Evolutionary conservation across 2,797 vertebrate genomes (phyloP).

Genomic region (Sternarchorhynchus goeldii): DNA sequence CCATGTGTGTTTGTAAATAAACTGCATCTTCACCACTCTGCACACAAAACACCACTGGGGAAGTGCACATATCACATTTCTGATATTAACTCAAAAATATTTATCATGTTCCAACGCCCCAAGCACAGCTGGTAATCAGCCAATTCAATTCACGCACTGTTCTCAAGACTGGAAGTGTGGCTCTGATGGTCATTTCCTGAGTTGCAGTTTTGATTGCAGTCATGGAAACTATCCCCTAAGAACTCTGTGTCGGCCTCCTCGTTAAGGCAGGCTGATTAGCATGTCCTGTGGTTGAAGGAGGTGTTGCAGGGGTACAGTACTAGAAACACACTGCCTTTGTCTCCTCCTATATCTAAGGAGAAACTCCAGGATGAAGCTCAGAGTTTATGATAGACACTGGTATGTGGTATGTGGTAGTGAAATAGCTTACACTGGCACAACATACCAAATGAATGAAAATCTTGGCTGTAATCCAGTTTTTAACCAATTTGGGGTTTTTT

Average conservation of each 20-base stretch:
- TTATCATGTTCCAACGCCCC: conserved; percentile 15
- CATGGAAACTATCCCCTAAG: conserved; percentile 20
- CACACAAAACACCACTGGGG: background rate
- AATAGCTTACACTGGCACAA: too few relatives aligned
- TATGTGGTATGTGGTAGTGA: background rate
- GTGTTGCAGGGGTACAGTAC: background rate
- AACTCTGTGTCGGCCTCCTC: conserved; percentile 35
- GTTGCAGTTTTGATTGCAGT: conserved; percentile 43
- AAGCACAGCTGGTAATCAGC: conserved; percentile 30
- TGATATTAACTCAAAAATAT: conserved; percentile 15
- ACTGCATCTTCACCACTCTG: background rate
- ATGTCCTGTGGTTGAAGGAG: conserved; percentile 42
- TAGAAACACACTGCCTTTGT: background rate
- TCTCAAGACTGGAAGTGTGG: conserved; percentile 28
- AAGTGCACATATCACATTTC: background rate
- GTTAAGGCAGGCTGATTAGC: conserved; percentile 47
- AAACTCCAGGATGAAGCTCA: background rate
- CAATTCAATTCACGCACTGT: conserved; percentile 35
- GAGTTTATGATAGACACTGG: conserved; percentile 1
- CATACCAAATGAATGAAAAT: too few relatives aligned
- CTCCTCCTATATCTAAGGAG: conserved; percentile 10
- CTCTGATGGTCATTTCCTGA: conserved; percentile 42
- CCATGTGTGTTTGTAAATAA: conserved; percentile 15
- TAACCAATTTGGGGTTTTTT: too few relatives aligned
- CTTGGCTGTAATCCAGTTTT: too few relatives aligned